Evolutionary conservation across 92 coral and sea anemone genomes (phyloP).

Genomic region (Parazoanthus darwini): DNA sequence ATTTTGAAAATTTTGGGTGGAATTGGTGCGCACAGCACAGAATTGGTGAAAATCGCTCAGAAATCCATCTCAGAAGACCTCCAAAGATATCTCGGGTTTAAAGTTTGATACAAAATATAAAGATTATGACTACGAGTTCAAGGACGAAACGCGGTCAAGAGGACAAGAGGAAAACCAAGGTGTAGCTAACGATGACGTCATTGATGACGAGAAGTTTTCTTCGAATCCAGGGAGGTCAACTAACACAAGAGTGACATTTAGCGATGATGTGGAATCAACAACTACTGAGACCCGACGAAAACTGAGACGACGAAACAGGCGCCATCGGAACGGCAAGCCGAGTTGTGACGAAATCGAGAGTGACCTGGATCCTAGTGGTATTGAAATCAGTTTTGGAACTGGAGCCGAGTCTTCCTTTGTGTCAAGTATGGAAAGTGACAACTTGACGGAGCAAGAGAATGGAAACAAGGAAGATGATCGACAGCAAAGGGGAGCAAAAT

Average conservation of each 20-base stretch:
- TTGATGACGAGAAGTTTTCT: slow-evolving; percentile 2
- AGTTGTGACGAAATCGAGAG: slow-evolving; percentile 29
- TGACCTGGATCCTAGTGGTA: slow-evolving; percentile 67
- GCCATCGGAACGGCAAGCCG: slow-evolving; percentile 7
- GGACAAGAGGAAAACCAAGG: slow-evolving; percentile 19
- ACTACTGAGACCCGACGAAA: slow-evolving; percentile 35
- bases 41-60: too few relatives aligned
- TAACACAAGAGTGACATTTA: slow-evolving; percentile 57
- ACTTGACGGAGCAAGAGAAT: slow-evolving; percentile 20
- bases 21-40: too few relatives aligned
- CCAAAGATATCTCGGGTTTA: slow-evolving; percentile 66
- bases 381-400: slow-evolving; percentile 57
- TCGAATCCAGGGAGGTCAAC: slow-evolving; percentile 28
- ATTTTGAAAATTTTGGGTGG: too few relatives aligned
- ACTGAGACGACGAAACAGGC: background rate
- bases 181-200: slow-evolving; percentile 28
- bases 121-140: slow-evolving; percentile 62
- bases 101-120: slow-evolving; percentile 64
- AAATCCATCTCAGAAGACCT: too few relatives aligned
- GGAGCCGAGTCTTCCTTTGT: slow-evolving; percentile 23
- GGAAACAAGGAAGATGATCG: background rate
- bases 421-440: slow-evolving; percentile 29
- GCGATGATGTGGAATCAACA: slow-evolving; percentile 64
- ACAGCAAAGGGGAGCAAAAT: background rate
- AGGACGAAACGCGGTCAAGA: slow-evolving; percentile 37